A percentile compares a stretch with the other conserved stretches of the same genome.
Conservation (phyloP, 2,797 vertebrate genomes). For the Lophotriccus pileatus region DNA sequence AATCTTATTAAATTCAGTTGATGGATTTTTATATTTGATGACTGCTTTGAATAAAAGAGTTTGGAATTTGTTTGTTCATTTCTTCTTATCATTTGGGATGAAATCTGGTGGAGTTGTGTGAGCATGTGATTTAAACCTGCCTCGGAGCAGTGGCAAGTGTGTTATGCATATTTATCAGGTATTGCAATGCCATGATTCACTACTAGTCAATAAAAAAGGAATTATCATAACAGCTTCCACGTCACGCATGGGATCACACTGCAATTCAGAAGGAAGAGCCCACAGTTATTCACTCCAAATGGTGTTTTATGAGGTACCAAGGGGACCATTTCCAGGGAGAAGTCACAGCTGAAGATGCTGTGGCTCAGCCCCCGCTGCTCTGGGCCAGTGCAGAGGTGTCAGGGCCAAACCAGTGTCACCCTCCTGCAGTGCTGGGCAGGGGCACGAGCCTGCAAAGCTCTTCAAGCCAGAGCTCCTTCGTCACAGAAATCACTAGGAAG, state of each 20-base stretch:
- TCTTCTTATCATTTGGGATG: neutral
- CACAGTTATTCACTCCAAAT: neutral
- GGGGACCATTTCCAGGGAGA: neutral
- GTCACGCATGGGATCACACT: neutral
- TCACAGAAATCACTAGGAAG: neutral
- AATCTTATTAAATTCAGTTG: neutral
- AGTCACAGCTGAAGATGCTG: neutral
- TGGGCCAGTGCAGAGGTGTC: neutral
- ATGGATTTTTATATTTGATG: neutral
- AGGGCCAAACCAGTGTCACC: neutral
- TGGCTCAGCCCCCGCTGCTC: neutral
- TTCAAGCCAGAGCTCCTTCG: neutral
- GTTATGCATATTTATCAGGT: neutral
- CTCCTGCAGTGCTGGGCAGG: accelerated
- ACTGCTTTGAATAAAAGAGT: neutral
- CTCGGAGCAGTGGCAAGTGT: neutral
- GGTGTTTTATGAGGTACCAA: neutral
- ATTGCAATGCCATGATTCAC: neutral
- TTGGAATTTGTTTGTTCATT: neutral
- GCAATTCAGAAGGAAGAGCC: neutral
- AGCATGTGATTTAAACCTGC: neutral
- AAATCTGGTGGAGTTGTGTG: neutral
- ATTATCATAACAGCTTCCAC: neutral
- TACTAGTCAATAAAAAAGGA: neutral
- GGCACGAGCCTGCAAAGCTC: accelerated